Base-by-base conservation (phyloP, 1,140 invertebrate species). In the Gryon sp. region DNA sequence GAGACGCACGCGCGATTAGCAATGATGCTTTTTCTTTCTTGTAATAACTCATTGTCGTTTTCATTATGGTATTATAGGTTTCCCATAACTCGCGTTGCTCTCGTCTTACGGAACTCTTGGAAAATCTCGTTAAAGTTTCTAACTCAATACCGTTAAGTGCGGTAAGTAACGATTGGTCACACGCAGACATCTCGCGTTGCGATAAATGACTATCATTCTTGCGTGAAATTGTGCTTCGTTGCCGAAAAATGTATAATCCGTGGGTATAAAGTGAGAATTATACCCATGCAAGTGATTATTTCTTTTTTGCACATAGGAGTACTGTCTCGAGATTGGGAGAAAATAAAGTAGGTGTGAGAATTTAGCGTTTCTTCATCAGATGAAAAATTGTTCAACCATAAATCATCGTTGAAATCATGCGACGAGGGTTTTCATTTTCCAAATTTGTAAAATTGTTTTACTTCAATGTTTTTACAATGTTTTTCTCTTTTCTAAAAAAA, bases 51-150 rank as follows among this genome's bases (percentile, higher is more conserved):
- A 78, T 78, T 78, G 76, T 78, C 76, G 69, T 78, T 78, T 74
- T 78, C 76, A 78, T 78, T 74, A 74, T 52, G 19, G 69, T 69
- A 69, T 78, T 70, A 78, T 78, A 73, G 76, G 65, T 78, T 78
- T 74, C 76, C 70, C 70, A 78, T 78, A 74, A 78, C 63, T 74
- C 69, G 65, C 63, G 53, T 63, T 65, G 65, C 66, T 59, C 65
- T 78, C 69, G 69, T 63, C 76, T 74, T 65, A 59, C 76, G 69
- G 76, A 78, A 78, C 76, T 74, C 76, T 70, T 60, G 65, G 76
- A 74, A 70, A 78, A 74, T 78, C 76, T 78, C 76, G 76, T 78
- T 78, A 78, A 74, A 70, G 32, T 78, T n/a, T 78, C 76, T 78
- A 65, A 55, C 59, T 70, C 70, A 15, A 74, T 78, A 78, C 76